Percentiles rank a stretch among this genome's conserved stretches.
Evolutionary conservation across 2,113 vertebrate species (phyloP).

Genomic region (Butorides virescens): DNA sequence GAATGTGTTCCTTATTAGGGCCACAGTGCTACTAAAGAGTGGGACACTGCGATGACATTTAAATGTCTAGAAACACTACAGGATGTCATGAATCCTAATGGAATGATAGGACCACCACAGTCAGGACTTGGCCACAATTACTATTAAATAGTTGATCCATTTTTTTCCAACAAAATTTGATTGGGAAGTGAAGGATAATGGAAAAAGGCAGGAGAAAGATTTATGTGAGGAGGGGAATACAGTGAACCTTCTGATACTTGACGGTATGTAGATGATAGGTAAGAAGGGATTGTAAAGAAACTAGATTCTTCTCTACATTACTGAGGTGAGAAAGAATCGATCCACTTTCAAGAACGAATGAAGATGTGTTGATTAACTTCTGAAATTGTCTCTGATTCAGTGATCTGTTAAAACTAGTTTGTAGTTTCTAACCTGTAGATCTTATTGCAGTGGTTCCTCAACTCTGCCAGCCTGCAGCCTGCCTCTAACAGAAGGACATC

Average conservation of each 20-base stretch:
- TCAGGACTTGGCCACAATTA: background rate
- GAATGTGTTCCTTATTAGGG: background rate
- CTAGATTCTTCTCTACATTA: background rate
- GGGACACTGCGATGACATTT: background rate
- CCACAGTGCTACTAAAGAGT: background rate
- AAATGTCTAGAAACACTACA: background rate
- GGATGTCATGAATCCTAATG: background rate
- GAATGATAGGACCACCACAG: background rate
- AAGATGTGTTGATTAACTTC: background rate
- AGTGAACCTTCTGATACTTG: background rate
- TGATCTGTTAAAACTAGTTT: background rate
- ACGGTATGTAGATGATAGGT: background rate
- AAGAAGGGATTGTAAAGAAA: background rate
- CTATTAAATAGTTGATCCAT: background rate
- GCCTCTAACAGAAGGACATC: background rate
- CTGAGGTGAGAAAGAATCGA: background rate
- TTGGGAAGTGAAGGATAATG: background rate
- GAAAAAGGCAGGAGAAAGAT: background rate
- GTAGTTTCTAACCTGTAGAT: background rate
- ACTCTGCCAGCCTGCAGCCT: background rate
- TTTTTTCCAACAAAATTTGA: background rate
- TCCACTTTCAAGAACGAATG: background rate
- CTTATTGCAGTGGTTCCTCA: background rate
- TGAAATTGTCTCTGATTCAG: background rate
- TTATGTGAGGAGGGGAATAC: background rate